Evolutionary conservation across 1,140 invertebrate species (phyloP).

Genomic region (Sycobia sp.): DNA sequence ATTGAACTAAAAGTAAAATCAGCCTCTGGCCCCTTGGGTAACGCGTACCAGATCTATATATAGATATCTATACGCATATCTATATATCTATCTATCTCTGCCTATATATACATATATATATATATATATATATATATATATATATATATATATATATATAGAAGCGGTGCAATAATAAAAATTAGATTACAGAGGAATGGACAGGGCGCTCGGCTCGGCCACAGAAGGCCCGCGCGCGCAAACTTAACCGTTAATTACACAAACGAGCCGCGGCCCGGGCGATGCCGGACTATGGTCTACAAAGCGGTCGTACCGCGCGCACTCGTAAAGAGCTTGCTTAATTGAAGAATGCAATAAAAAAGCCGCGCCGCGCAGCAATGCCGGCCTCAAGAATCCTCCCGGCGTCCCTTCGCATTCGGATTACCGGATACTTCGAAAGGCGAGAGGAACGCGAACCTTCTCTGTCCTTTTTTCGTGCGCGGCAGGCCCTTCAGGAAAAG

Average conservation of each 20-base stretch:
- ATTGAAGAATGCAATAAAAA: conserved; percentile 45
- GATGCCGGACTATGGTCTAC: neutral
- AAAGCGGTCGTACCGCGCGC: conserved; percentile 3
- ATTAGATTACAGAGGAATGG: conserved; percentile 13
- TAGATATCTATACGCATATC: too few relatives aligned
- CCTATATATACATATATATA: too few relatives aligned
- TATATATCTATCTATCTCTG: too few relatives aligned
- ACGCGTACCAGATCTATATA: too few relatives aligned
- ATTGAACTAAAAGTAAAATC: too few relatives aligned
- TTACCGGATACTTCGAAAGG: too few relatives aligned
- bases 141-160: too few relatives aligned
- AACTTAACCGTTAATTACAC: conserved; percentile 30
- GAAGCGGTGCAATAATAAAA: conserved; percentile 12
- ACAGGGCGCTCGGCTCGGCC: neutral
- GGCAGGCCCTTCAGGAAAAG: too few relatives aligned
- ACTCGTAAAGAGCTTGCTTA: conserved; percentile 40
- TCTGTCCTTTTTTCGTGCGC: neutral
- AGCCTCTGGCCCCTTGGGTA: too few relatives aligned
- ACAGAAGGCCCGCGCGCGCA: neutral
- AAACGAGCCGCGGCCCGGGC: conserved; percentile 20
- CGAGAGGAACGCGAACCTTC: too few relatives aligned
- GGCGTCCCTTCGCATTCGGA: neutral
- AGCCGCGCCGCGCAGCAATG: neutral
- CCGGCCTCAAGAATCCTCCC: neutral
- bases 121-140: too few relatives aligned